Base-by-base conservation (phyloP, 30 jellyfish, hydroid and myxozoan genomes). In the Aurelia aurita complex sp. Pacific region DNA sequence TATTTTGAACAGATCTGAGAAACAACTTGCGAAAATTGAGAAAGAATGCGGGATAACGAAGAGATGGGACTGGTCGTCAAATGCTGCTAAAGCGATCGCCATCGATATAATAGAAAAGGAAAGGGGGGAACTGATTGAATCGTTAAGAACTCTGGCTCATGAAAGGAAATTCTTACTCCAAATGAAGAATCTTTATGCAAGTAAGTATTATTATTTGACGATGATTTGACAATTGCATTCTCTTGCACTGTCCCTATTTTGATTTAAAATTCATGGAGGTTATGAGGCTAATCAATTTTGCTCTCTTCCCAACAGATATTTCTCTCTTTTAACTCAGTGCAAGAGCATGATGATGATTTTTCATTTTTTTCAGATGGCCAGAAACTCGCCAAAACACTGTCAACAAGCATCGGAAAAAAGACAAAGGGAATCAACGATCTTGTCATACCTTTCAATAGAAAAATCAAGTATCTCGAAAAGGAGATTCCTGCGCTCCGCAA, bases 181-280 rank as follows among this genome's bases (percentile, higher is more conserved):
- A 15, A 67, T 67, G 76, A 67, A 67, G 5, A 67, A 15, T 5
- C 76, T 67, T 17, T 67, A 67, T 67, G 76, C 76, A 67, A 67
- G 76, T 67, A 67, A 67, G 76, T 67, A 34, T 29, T 51, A 67
- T 2, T 15, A 15, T 5, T 67, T 5, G 6, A 13, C 54, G 5
- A 38, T 38, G 50, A 38, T 4, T 4, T 38, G 29, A 23, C 29
- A 23, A 38, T 4, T 38, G 5, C 50, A 0, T 38, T 38, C 5
- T 38, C 50, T 4, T 2, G 5, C 3, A 38, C 50, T 38, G 50
- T 38, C 5, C 29, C 29, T 23, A 23, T 23, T 23, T 23, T 23
- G 29, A 23, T 23, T 23, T 23, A 23, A 23, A 23, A 23, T 23
- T 23, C 29, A 23, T 23, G 29, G 29, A 23, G 29, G 29, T 23